A percentile compares a stretch with the other conserved stretches of the same genome.
Conservation (phyloP, 2,113 vertebrate species). For the Heteronetta atricapilla region DNA sequence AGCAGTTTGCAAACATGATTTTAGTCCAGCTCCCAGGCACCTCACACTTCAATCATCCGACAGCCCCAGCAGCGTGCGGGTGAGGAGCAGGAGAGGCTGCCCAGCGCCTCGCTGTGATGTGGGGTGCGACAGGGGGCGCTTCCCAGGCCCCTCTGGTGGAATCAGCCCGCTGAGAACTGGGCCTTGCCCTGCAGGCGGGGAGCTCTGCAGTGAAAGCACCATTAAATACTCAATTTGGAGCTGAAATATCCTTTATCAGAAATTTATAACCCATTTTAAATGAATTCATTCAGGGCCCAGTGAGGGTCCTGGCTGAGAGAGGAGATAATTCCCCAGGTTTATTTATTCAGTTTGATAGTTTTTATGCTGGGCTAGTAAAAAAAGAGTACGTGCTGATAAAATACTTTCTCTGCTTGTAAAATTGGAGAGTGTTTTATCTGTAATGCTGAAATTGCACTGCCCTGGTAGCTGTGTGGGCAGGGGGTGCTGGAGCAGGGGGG, state of each 20-base stretch:
- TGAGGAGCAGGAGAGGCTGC: background rate
- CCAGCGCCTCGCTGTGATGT: background rate
- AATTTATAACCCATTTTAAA: slow-evolving; percentile 54
- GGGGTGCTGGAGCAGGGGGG: background rate
- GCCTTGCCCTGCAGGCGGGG: background rate
- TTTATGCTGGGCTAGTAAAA: slow-evolving; percentile 48
- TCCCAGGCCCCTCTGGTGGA: background rate
- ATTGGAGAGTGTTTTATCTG: background rate
- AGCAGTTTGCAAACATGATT: background rate
- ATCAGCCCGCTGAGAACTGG: background rate
- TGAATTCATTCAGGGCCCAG: background rate
- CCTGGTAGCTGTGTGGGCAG: background rate
- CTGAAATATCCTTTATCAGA: slow-evolving; percentile 37
- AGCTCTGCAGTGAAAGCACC: background rate
- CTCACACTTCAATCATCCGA: too few species aligned
- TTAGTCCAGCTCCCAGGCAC: background rate
- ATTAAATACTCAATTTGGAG: background rate
- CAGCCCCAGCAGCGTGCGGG: background rate
- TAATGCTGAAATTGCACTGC: background rate
- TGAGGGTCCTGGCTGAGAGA: background rate
- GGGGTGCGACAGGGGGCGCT: background rate
- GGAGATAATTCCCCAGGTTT: slow-evolving; percentile 47
- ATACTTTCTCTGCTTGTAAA: slow-evolving; percentile 31
- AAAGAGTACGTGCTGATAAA: slow-evolving; percentile 36
- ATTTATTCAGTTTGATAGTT: slow-evolving; percentile 47